These are phyloP conservation scores for Leptogaster cylindrica DNA, from an alignment of 2,888 invertebrate genomes.

Conservation along the genomic window DNA sequence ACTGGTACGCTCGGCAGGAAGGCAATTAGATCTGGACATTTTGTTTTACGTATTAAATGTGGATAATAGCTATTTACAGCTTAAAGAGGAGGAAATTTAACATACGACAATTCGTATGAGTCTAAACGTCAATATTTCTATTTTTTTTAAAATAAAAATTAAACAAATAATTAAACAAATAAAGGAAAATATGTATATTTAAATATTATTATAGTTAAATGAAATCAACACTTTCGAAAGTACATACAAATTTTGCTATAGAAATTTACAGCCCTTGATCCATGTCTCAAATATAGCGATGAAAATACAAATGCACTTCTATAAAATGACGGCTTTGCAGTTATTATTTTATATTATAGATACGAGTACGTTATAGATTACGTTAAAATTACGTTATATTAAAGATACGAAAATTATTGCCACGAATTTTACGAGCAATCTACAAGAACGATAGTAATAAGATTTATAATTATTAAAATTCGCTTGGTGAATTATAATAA, in stretches of 20 bases:
- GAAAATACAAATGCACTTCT: constrained; percentile 15
- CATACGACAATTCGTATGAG: constrained; percentile 42
- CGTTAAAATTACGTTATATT: not conserved
- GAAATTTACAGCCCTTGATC: constrained; percentile 47
- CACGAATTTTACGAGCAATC: too few species aligned
- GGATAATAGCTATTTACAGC: constrained; percentile 46
- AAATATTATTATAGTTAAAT: too few species aligned
- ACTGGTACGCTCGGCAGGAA: constrained; percentile 60
- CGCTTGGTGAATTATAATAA: too few species aligned
- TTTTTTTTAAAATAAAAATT: constrained; percentile 44
- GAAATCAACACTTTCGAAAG: constrained; percentile 15
- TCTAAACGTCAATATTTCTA: constrained; percentile 8
- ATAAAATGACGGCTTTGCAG: constrained; percentile 2
- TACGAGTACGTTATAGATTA: not conserved
- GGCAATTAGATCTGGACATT: constrained; percentile 51
- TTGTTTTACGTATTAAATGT: constrained; percentile 12
- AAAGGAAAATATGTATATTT: constrained; percentile 9
- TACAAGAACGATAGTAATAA: too few species aligned
- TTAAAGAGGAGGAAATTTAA: constrained; percentile 45
- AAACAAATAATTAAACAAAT: constrained; percentile 42
- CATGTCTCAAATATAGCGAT: constrained; percentile 48
- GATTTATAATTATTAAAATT: too few species aligned
- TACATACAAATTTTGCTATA: constrained; percentile 37
- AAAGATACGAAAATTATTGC: not conserved
- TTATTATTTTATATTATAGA: not conserved